Base-by-base conservation (phyloP, 2,888 invertebrate genomes). In the Anoncus sp. region DNA sequence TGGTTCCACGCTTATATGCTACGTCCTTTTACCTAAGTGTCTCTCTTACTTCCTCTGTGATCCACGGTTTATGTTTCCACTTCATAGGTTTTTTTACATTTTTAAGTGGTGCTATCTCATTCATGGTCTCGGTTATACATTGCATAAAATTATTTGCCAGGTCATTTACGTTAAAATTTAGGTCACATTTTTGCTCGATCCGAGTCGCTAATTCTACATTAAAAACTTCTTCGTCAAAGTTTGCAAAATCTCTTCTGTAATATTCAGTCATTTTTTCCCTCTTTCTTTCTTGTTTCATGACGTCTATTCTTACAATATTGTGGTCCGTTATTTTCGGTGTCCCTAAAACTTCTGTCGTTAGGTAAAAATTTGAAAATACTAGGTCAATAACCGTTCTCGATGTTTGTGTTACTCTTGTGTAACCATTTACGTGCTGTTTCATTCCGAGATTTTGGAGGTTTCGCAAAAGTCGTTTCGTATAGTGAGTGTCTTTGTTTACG, bases 261-360 rank as follows among this genome's bases (percentile, higher is more conserved):
- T n/a, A n/a, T n/a, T n/a, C n/a, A n/a, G n/a, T n/a, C n/a, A n/a
- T n/a, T n/a, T n/a, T n/a, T n/a, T n/a, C n/a, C n/a, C n/a, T n/a
- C n/a, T n/a, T n/a, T n/a, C n/a, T n/a, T n/a, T n/a, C n/a, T n/a
- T n/a, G n/a, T n/a, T n/a, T n/a, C n/a, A n/a, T n/a, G n/a, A n/a
- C n/a, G 16, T 35, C 20, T 20, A 47, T 27, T 66, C 4, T 38
- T 3, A 75, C n/a, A 18, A 79, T 71, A 9, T 49, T 38, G 18
- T 75, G 79, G 27, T 79, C 72, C 9, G 79, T 67, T 14, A 75
- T 78, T 16, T 60, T 75, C 16, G 78, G 78, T 0, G 74, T 60
- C 12, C 18, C 2, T 12, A 71, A 18, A 53, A 74, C 62, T 6
- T 66, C 35, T 2, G 67, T 63, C 38, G 27, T 16, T 22, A 79